Percentiles rank a stretch among this genome's conserved stretches.
Conservation (phyloP, 2,797 vertebrate species). For the Echiichthys vipera region DNA sequence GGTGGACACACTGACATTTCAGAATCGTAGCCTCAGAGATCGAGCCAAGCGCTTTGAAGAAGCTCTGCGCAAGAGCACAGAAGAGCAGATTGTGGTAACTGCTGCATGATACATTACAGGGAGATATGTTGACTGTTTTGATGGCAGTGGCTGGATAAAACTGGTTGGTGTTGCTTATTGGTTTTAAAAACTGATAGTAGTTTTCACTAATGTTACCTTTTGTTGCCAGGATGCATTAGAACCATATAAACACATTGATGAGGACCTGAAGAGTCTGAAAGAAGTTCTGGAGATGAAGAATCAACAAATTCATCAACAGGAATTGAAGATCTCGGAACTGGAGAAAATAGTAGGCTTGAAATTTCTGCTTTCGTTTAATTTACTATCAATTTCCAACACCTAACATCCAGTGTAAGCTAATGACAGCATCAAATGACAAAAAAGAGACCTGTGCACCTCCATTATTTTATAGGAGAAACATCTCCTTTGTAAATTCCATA, state of each 20-base stretch:
- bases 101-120: not conserved
- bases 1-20: slow-evolving; percentile 97
- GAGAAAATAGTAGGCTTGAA: slow-evolving; percentile 92
- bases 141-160: not conserved
- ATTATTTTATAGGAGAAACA: not conserved
- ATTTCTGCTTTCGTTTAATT: slow-evolving; percentile 44
- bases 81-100: slow-evolving; percentile 95
- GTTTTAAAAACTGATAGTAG: not conserved
- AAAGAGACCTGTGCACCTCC: no score
- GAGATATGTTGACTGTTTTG: not conserved
- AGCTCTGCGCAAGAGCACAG: slow-evolving; percentile 92
- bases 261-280: slow-evolving; percentile 95
- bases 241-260: slow-evolving; percentile 94
- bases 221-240: slow-evolving; percentile 88
- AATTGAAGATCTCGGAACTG: slow-evolving; percentile 93
- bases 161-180: not conserved
- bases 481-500: not conserved
- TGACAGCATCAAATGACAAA: not conserved
- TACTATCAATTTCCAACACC: not conserved
- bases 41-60: slow-evolving; percentile 96
- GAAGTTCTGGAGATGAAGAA: slow-evolving; percentile 98
- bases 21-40: slow-evolving; percentile 93
- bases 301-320: slow-evolving; percentile 95
- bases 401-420: not conserved
- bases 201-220: slow-evolving; percentile 2